phyloP scores from a whole-genome alignment of 2,888 invertebrate genomes.

The Cheilosia urbana region DNA sequence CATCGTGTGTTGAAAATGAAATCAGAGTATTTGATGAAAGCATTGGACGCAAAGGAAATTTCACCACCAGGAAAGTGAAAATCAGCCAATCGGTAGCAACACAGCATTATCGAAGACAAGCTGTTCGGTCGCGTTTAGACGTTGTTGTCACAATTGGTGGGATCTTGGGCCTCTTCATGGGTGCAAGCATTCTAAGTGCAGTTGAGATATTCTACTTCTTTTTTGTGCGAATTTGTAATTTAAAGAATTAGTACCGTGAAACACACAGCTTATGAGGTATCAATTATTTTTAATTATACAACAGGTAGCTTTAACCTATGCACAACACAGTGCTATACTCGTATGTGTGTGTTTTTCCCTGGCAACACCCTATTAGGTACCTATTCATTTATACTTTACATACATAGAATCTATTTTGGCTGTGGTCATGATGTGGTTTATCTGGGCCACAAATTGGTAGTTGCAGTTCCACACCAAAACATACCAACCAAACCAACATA shows the following conservation, averaged over 20 bases:
- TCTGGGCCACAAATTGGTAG: neutral
- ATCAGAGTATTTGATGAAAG: conserved; percentile 83
- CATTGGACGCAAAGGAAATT: conserved; percentile 35
- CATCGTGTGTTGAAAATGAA: conserved; percentile 89
- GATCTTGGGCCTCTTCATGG: conserved; percentile 86
- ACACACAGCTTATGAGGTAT: neutral
- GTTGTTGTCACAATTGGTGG: conserved; percentile 86
- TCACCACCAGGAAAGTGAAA: conserved; percentile 57
- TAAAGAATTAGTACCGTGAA: neutral
- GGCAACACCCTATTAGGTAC: neutral
- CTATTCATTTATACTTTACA: neutral
- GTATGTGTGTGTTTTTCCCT: neutral
- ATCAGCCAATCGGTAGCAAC: conserved; percentile 69
- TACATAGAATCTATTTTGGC: neutral
- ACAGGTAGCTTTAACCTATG: too few species aligned
- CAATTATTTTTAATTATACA: too few species aligned
- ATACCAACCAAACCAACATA: neutral
- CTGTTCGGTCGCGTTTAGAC: conserved; percentile 83
- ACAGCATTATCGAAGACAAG: conserved; percentile 84
- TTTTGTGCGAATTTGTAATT: conserved; percentile 81
- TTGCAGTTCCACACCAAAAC: neutral
- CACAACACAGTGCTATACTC: too few species aligned
- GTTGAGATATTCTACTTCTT: conserved; percentile 86
- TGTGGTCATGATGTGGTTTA: neutral
- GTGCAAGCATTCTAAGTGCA: conserved; percentile 86